phyloP scores from a whole-genome alignment of 2,888 invertebrate species.

The Oegoconia quadripuncta region DNA sequence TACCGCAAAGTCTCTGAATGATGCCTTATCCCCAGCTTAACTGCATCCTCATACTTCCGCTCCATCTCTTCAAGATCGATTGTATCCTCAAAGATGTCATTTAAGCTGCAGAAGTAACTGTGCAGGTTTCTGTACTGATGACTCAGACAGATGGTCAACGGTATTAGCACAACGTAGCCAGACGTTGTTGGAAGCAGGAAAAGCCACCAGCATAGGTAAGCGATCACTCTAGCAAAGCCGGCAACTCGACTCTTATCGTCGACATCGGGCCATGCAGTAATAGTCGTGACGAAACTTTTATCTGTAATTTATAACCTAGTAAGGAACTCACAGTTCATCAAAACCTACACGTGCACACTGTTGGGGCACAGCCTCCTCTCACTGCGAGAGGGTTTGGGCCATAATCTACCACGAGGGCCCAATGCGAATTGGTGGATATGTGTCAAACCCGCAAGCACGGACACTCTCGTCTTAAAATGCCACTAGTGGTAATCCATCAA shows the following conservation, averaged over 20 bases:
- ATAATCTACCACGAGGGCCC: no score
- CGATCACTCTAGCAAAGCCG: conserved; percentile 18
- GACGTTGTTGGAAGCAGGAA: conserved; percentile 26
- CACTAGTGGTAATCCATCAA: no score
- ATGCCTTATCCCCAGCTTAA: conserved; percentile 44
- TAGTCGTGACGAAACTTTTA: conserved; percentile 29
- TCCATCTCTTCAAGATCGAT: conserved; percentile 36
- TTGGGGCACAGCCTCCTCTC: no score
- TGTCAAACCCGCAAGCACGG: no score
- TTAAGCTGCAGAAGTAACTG: conserved; percentile 32
- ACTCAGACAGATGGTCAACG: conserved; percentile 26
- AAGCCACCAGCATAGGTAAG: conserved; percentile 34
- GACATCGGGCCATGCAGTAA: conserved; percentile 37
- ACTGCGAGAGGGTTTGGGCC: no score
- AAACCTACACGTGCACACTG: no score
- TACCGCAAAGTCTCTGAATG: conserved; percentile 47
- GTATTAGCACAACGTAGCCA: conserved; percentile 23
- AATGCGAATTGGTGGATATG: no score
- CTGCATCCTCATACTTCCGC: conserved; percentile 32
- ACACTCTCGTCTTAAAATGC: no score
- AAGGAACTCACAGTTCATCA: no score
- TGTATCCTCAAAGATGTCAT: conserved; percentile 25
- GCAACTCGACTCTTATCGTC: conserved; percentile 25
- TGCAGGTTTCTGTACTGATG: conserved; percentile 34
- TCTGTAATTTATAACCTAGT: no score